A percentile compares a stretch with the other conserved stretches of the same genome.
phyloP scores from a whole-genome alignment of 2,797 vertebrate genomes.

The Sebastes taczanowskii region DNA sequence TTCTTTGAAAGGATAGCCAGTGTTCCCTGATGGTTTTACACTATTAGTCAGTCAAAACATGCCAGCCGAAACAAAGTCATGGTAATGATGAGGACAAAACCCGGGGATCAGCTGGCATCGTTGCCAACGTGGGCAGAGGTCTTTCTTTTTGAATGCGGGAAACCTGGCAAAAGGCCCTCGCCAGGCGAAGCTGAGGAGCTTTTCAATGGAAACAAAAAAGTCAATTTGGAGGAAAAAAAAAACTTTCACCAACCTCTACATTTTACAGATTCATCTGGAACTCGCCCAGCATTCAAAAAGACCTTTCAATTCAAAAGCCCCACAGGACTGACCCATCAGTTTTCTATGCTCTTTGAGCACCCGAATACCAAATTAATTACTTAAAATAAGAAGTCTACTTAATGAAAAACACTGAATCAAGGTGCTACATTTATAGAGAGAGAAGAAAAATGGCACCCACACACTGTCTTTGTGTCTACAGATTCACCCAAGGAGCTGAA shows the following conservation, averaged over 20 bases:
- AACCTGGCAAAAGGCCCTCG: not conserved
- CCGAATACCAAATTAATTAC: slow-evolving; percentile 43
- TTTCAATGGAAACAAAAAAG: not conserved
- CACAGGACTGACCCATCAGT: not conserved
- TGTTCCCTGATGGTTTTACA: slow-evolving; percentile 36
- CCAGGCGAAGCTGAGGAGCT: not conserved
- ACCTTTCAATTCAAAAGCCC: slow-evolving; percentile 1
- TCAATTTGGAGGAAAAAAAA: not conserved
- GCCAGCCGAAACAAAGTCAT: slow-evolving; percentile 39
- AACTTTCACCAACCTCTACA: not conserved
- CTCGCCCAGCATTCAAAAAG: not conserved
- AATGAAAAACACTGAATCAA: slow-evolving; percentile 28
- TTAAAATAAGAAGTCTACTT: slow-evolving; percentile 25
- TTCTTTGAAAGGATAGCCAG: slow-evolving; percentile 36
- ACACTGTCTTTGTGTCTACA: not conserved
- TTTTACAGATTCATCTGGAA: slow-evolving; percentile 15
- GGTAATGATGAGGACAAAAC: slow-evolving; percentile 33
- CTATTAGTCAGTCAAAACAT: slow-evolving; percentile 32
- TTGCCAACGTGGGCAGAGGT: not conserved
- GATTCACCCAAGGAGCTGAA: not conserved
- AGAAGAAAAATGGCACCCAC: not conserved
- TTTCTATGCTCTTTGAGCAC: slow-evolving; percentile 28
- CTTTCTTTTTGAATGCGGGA: not conserved
- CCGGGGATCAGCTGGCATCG: not conserved
- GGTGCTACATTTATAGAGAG: not conserved